phyloP scores from a whole-genome alignment of 2,113 vertebrate species.

The Varanus salvator region DNA sequence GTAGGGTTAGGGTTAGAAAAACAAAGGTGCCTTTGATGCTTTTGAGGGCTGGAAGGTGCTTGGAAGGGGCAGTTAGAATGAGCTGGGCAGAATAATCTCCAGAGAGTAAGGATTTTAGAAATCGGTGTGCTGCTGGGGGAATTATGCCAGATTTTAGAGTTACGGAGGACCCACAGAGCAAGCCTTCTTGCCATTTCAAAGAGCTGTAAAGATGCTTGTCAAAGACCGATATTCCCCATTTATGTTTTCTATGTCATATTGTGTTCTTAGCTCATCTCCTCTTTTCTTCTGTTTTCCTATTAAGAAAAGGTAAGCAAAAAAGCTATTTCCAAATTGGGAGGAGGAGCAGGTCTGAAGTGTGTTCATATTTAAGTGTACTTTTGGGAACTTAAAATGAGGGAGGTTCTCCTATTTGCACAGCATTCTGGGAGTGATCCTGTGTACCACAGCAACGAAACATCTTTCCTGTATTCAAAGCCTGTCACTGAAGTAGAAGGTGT shows the following conservation, averaged over 20 bases:
- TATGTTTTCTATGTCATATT: slow-evolving; percentile 26
- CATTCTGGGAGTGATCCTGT: background rate
- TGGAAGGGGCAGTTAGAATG: too few relatives aligned
- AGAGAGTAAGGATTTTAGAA: too few relatives aligned
- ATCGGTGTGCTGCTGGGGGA: too few relatives aligned
- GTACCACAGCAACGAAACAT: background rate
- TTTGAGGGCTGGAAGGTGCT: too few relatives aligned
- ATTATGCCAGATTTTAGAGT: too few relatives aligned
- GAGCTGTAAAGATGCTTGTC: slow-evolving; percentile 39
- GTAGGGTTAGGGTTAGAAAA: too few relatives aligned
- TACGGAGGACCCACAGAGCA: background rate
- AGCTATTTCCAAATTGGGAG: slow-evolving; percentile 14
- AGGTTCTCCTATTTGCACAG: slow-evolving; percentile 8
- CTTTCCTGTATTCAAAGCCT: background rate
- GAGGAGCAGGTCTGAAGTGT: slow-evolving; percentile 11
- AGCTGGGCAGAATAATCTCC: too few relatives aligned
- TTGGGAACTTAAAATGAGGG: slow-evolving; percentile 11
- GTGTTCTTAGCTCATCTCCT: slow-evolving; percentile 34
- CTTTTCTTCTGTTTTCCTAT: slow-evolving; percentile 14
- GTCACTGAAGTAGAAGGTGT: background rate
- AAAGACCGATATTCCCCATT: slow-evolving; percentile 40
- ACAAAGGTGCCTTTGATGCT: too few relatives aligned
- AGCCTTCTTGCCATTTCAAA: background rate
- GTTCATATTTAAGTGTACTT: slow-evolving; percentile 32
- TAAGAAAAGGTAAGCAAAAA: slow-evolving; percentile 37